A percentile compares a stretch with the other conserved stretches of the same genome.
Evolutionary conservation across 2,113 vertebrate species (phyloP).

Genomic region (Origma solitaria): DNA sequence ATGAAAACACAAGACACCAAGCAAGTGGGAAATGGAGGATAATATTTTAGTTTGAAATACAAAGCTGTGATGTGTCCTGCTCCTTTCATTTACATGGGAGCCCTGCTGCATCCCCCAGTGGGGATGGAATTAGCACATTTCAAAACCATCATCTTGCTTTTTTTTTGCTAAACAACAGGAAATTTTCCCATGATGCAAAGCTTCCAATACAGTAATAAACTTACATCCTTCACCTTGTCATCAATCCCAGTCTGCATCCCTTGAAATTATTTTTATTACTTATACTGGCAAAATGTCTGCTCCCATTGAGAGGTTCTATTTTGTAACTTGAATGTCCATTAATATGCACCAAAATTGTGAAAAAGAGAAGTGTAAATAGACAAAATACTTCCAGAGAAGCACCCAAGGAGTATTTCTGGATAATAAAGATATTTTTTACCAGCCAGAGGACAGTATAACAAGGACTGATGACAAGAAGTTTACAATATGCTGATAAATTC

Average conservation of each 20-base stretch:
- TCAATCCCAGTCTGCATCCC: not conserved
- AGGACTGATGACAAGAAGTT: not conserved
- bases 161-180: not conserved
- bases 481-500: not conserved
- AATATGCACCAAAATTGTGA: not conserved
- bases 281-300: not conserved
- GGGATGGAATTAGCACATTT: not conserved
- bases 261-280: not conserved
- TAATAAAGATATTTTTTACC: not conserved
- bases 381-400: not conserved
- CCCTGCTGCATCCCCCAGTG: not conserved
- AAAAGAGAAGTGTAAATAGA: not conserved
- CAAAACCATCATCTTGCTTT: not conserved
- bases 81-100: not conserved
- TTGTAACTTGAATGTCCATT: not conserved
- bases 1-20: not conserved
- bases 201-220: not conserved
- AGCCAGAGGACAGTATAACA: not conserved
- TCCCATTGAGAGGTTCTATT: not conserved
- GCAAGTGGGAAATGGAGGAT: not conserved
- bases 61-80: not conserved
- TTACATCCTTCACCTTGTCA: not conserved
- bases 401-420: not conserved
- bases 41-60: not conserved
- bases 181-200: not conserved